Evolutionary conservation across 2,797 vertebrate species (phyloP).

Genomic region (Brachyrhaphis roseni): DNA sequence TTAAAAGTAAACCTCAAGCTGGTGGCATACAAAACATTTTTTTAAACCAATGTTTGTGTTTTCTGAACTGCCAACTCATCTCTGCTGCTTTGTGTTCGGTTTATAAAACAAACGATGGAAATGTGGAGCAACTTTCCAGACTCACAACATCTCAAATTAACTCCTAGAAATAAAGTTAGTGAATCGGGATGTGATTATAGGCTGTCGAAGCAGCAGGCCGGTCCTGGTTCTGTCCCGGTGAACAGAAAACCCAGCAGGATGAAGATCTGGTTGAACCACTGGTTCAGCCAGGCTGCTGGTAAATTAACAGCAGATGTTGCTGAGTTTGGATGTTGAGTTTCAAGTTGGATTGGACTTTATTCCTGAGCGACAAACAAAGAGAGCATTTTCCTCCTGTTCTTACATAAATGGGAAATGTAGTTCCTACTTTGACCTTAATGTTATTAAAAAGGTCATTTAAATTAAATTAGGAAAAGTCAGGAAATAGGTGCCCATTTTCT

Average conservation of each 20-base stretch:
- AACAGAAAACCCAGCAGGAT: neutral
- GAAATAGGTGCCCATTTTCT: neutral
- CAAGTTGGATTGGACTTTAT: neutral
- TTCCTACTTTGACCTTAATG: neutral
- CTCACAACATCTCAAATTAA: slow-evolving; percentile 56
- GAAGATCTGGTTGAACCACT: neutral
- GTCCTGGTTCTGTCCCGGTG: slow-evolving; percentile 18
- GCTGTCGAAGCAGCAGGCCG: slow-evolving; percentile 60
- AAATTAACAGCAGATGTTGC: neutral
- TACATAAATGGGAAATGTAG: neutral
- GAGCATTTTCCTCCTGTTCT: neutral
- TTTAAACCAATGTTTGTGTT: neutral
- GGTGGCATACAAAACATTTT: neutral
- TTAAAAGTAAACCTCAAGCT: slow-evolving; percentile 4
- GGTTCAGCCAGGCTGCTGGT: neutral
- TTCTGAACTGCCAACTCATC: slow-evolving; percentile 1
- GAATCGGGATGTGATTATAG: slow-evolving; percentile 65
- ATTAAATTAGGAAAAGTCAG: neutral
- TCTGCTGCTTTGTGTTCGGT: slow-evolving; percentile 16
- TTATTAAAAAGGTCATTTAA: neutral
- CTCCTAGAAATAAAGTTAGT: slow-evolving; percentile 33
- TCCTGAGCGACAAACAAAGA: neutral
- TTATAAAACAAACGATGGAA: slow-evolving; percentile 14
- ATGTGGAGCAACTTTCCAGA: slow-evolving; percentile 33
- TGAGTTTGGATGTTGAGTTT: neutral